These are phyloP conservation scores for Charadrius vociferus DNA, from an alignment of 2,113 vertebrate species.

Conservation along the genomic window DNA sequence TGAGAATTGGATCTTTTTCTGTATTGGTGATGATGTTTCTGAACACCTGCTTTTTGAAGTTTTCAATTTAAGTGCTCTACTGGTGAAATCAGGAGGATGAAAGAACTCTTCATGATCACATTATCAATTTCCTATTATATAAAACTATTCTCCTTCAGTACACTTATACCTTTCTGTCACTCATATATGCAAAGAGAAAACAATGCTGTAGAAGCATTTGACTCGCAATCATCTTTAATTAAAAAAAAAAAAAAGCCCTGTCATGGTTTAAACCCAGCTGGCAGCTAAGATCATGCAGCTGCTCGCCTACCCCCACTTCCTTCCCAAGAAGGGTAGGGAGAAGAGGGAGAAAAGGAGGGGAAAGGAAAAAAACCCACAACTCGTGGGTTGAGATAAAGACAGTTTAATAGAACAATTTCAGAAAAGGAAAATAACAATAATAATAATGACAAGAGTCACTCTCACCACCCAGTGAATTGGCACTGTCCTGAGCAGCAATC, in stretches of 20 bases:
- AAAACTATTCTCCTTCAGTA: not conserved
- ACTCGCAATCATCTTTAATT: not conserved
- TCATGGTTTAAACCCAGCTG: not conserved
- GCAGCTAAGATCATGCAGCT: not conserved
- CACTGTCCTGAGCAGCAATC: not conserved
- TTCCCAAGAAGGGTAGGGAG: not conserved
- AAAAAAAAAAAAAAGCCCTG: not conserved
- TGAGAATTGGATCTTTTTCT: not conserved
- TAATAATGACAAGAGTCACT: not conserved
- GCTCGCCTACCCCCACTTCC: not conserved
- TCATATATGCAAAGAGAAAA: not conserved
- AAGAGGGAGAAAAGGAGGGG: not conserved
- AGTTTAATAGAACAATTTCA: not conserved
- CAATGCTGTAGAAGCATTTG: not conserved
- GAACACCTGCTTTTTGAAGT: not conserved
- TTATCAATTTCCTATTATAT: not conserved
- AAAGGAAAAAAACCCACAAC: not conserved
- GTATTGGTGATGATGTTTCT: not conserved
- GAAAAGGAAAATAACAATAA: not conserved
- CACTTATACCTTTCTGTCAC: not conserved
- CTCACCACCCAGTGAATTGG: not conserved
- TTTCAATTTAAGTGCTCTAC: not conserved
- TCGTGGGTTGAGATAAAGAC: not conserved
- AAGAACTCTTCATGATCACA: not conserved
- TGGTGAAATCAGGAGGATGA: not conserved